Conservation (phyloP, 53 echinoderm and acorn worm genomes). For the Actinopyga echinites region DNA sequence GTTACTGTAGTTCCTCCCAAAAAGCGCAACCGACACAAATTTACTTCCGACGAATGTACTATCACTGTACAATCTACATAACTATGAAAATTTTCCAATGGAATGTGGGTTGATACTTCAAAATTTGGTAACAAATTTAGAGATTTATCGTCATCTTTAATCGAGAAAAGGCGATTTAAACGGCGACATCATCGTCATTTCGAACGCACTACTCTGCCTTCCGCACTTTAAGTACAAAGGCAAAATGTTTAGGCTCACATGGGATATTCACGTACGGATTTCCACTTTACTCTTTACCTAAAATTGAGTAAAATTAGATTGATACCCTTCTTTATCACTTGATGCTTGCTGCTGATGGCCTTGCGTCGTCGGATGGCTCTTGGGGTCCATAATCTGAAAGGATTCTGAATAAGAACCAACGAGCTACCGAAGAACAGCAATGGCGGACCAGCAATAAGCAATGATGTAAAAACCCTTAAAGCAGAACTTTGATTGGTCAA, state of each 20-base stretch:
- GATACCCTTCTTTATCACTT: constrained; percentile 97
- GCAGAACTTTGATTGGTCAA: constrained; percentile 17
- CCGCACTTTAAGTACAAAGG: constrained; percentile 42
- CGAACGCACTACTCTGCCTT: constrained; percentile 5
- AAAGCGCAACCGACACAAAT: too few relatives aligned
- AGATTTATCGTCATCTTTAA: too few relatives aligned
- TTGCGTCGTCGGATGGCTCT: constrained; percentile 99
- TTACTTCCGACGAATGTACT: too few relatives aligned
- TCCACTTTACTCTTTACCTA: constrained; percentile 42
- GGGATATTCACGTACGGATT: constrained; percentile 52
- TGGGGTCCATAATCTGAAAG: constrained; percentile 95
- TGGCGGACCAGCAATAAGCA: constrained; percentile 95
- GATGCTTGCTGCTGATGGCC: constrained; percentile 97
- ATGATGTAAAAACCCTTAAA: constrained; percentile 34
- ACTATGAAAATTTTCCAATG: too few relatives aligned
- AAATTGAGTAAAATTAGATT: constrained; percentile 65
- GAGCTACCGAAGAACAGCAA: constrained; percentile 99
- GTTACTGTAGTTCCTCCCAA: too few relatives aligned
- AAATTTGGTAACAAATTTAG: too few relatives aligned
- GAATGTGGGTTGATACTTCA: too few relatives aligned
- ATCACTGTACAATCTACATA: too few relatives aligned
- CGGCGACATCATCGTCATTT: background rate
- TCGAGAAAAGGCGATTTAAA: background rate
- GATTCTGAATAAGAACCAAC: constrained; percentile 91
- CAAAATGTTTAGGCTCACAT: constrained; percentile 49